Evolutionary conservation across 2,888 invertebrate genomes (phyloP).

Genomic region (Onchidella celtica): DNA sequence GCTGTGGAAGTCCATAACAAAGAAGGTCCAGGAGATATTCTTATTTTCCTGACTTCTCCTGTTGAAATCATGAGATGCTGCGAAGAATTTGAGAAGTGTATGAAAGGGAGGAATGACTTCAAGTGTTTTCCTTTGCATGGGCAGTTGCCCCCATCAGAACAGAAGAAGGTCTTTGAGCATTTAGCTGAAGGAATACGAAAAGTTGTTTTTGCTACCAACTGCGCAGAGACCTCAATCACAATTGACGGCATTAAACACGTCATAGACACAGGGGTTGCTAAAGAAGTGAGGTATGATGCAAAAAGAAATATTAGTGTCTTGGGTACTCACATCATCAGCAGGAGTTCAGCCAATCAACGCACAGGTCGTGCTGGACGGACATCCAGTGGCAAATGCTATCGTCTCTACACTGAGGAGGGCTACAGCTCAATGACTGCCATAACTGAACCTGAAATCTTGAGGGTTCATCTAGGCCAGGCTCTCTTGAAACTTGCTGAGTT

Average conservation of each 20-base stretch:
- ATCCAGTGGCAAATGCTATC: conserved; percentile 76
- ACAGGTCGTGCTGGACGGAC: conserved; percentile 80
- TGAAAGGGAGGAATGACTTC: conserved; percentile 54
- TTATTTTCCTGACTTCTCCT: conserved; percentile 80
- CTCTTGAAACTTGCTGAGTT: conserved; percentile 75
- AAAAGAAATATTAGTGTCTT: conserved; percentile 71
- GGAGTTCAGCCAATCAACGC: conserved; percentile 79
- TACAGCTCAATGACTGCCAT: conserved; percentile 70
- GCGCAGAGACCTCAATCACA: conserved; percentile 80
- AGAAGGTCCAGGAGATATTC: conserved; percentile 73
- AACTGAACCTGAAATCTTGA: conserved; percentile 77
- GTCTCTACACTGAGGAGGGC: conserved; percentile 75
- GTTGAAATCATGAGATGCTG: conserved; percentile 75
- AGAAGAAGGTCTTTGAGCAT: conserved; percentile 72
- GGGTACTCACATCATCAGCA: conserved; percentile 67
- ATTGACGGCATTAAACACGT: conserved; percentile 80
- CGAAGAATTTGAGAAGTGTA: conserved; percentile 52
- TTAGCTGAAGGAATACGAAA: conserved; percentile 68
- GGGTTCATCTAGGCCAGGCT: conserved; percentile 72
- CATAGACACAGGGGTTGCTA: conserved; percentile 79
- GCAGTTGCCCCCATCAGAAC: conserved; percentile 74
- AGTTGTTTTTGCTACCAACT: conserved; percentile 80
- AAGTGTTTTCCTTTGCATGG: conserved; percentile 74
- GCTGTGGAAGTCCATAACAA: conserved; percentile 71
- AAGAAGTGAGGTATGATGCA: conserved; percentile 77